Conservation (phyloP, 2,113 vertebrate species). For the Recurvirostra avosetta region DNA sequence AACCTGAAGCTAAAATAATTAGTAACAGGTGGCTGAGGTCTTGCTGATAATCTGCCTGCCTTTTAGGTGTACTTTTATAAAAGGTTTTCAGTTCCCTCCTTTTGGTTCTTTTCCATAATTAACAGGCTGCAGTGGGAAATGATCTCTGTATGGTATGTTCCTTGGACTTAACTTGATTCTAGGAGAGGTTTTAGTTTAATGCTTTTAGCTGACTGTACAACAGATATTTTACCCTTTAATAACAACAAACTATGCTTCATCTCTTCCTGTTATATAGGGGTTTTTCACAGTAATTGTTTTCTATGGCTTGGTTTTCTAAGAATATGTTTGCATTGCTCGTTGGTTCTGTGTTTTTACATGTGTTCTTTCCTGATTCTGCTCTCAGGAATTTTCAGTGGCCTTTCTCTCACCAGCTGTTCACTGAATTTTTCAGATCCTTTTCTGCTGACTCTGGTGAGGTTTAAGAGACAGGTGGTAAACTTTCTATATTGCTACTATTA, state of each 20-base stretch:
- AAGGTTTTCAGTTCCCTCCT: not conserved
- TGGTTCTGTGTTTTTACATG: not conserved
- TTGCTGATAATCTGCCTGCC: constrained; percentile 65
- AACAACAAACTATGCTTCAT: not conserved
- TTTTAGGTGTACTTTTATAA: constrained; percentile 43
- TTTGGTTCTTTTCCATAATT: constrained; percentile 22
- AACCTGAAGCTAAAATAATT: constrained; percentile 73
- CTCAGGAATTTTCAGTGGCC: not conserved
- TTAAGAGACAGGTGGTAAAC: not conserved
- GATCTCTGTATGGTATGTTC: not conserved
- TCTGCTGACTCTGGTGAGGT: not conserved
- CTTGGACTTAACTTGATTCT: constrained; percentile 1
- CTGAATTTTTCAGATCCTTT: not conserved
- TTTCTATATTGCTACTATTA: not conserved
- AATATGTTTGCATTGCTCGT: not conserved
- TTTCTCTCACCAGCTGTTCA: not conserved
- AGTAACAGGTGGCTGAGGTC: constrained; percentile 69
- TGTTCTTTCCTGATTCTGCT: not conserved
- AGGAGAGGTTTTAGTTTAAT: not conserved
- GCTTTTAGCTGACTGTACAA: not conserved
- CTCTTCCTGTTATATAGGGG: not conserved
- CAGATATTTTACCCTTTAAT: not conserved
- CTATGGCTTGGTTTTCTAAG: not conserved
- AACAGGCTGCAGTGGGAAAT: constrained; percentile 22
- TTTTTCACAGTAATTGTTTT: not conserved